Base-by-base conservation (phyloP, 2,797 vertebrate genomes). In the Cichlasoma orientale region DNA sequence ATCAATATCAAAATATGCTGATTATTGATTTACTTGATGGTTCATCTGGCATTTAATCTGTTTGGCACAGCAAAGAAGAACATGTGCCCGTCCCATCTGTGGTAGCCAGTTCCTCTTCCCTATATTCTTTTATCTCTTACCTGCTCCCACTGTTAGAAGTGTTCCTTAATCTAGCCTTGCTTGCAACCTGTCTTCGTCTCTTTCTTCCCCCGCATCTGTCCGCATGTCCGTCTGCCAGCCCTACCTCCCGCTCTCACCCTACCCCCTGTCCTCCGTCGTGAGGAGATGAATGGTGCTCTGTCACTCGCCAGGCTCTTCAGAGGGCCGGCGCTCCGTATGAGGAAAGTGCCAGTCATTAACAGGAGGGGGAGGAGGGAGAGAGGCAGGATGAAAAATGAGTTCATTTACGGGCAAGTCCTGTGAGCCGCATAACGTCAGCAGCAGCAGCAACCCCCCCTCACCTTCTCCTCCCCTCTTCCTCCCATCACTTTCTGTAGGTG, bases 311-410 rank as follows among this genome's bases (percentile, higher is more conserved):
- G 96, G 96, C 97, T 98, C 97, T 98, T 97, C 97, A 95, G 95
- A 98, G 97, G 93, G 90, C 96, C 96, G 91, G 91, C 29, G 89
- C 96, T 96, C 94, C 92, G 95, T 94, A 95, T 97, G 94, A 96
- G 97, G 97, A 97, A 96, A 97, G 95, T 97, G 97, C 96, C 96
- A 97, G 97, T 98, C 98, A 98, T 98, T 97, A 98, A 98, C 97
- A 63, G 86, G 85, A 96, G 88, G 86, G 84, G 97, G 96, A 88
- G 88, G 97, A 93, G 97, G 90, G 84, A 96, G 95, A 79, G 80
- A 97, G 94, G 96, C 97, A 97, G 97, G 96, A 99, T 99, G 98
- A 99, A 97, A 94, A 97, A 99, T 98, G 97, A 97, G 97, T 98
- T 99, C 97, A 98, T 99, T 99, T 99, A 99, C 96, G 95, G 94